Percentiles rank a stretch among this genome's conserved stretches.
These are phyloP conservation scores for Mactra quadrangularis DNA, from an alignment of 1,140 invertebrate genomes.

Conservation along the genomic window DNA sequence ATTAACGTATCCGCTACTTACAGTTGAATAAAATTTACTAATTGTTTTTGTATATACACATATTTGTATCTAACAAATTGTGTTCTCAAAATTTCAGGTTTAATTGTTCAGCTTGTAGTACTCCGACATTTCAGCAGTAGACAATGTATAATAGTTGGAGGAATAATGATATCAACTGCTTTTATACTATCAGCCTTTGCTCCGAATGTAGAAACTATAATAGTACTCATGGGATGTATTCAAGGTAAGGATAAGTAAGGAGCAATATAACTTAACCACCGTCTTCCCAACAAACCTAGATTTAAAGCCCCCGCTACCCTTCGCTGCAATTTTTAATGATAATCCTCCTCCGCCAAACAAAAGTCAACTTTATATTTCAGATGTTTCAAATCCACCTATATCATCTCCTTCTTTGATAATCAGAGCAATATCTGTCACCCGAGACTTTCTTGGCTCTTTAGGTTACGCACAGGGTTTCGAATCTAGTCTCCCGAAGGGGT, in stretches of 20 bases:
- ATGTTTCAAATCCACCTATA: neutral
- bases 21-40: no score
- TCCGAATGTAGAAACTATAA: conserved; percentile 7
- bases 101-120: neutral
- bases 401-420: no score
- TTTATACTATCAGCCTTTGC: neutral
- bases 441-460: no score
- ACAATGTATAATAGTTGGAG: neutral
- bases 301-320: neutral
- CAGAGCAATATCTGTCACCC: no score
- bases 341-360: neutral
- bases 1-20: no score
- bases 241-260: conserved; percentile 16
- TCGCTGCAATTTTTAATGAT: neutral
- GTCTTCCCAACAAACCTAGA: neutral
- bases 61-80: no score
- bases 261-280: no score
- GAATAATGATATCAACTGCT: neutral
- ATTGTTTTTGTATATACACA: no score
- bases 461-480: no score
- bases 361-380: no score
- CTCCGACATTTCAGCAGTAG: neutral
- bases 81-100: no score
- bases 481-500: no score
- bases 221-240: neutral